A percentile compares a stretch with the other conserved stretches of the same genome.
These are phyloP conservation scores for Pimpla rufipes DNA, from an alignment of 2,888 invertebrate genomes.

Conservation along the genomic window DNA sequence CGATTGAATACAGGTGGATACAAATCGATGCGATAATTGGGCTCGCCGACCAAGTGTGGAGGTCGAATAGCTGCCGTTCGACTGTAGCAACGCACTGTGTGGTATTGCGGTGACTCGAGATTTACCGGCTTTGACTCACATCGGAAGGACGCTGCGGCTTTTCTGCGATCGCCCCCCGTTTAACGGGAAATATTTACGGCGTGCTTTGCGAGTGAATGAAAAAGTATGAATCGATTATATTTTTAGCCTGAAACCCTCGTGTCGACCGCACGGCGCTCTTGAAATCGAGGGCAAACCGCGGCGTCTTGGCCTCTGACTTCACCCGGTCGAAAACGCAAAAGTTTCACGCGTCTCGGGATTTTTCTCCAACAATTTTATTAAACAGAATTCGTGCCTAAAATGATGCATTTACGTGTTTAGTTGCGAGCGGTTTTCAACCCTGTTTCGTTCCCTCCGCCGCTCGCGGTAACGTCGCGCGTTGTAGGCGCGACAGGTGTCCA, in stretches of 20 bases:
- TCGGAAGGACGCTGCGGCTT: slow-evolving; percentile 39
- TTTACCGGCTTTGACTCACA: slow-evolving; percentile 20
- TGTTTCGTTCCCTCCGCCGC: slow-evolving; percentile 16
- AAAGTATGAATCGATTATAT: background rate
- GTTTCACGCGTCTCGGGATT: too few relatives aligned
- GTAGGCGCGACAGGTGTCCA: slow-evolving; percentile 65
- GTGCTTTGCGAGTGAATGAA: background rate
- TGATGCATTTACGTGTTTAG: background rate
- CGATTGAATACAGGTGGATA: too few relatives aligned
- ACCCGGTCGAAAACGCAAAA: too few relatives aligned
- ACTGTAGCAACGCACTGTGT: background rate
- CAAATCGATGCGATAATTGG: too few relatives aligned
- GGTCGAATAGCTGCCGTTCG: too few relatives aligned
- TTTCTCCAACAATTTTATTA: background rate
- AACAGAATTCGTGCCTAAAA: background rate
- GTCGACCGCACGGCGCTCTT: background rate
- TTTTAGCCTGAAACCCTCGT: background rate
- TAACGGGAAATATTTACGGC: slow-evolving; percentile 10
- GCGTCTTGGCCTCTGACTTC: too few relatives aligned
- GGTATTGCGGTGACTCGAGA: slow-evolving; percentile 1
- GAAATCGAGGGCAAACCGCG: too few relatives aligned
- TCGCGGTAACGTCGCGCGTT: slow-evolving; percentile 8
- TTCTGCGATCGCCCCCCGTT: background rate
- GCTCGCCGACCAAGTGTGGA: too few relatives aligned
- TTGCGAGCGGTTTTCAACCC: slow-evolving; percentile 20